Base-by-base conservation (phyloP, 1,140 invertebrate genomes). In the Hydropsyche tenuis region DNA sequence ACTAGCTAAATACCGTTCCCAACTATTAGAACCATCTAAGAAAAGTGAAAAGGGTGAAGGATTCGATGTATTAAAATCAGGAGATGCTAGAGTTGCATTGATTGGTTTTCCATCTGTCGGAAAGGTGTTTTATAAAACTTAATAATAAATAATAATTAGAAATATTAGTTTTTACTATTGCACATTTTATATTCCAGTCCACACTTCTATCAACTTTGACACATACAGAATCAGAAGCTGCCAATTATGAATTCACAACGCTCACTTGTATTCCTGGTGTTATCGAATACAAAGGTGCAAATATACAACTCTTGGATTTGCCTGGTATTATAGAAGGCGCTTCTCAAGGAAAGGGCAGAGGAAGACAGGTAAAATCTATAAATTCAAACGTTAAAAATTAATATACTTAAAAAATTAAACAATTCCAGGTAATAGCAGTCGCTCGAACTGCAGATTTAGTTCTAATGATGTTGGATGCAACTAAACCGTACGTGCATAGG, bases 231-330 rank as follows among this genome's bases (percentile, higher is more conserved):
- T 98, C 96, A 77, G 97, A 98, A 85, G 93, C 93, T 64, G 98
- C 98, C 11, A 94, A 93, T 68, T 99, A 99, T 85, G 98, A 99
- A 86, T 99, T 99, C 82, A 99, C 98, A 73, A 99, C 98, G 0
- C 85, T 99, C 48, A 99, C 98, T 23, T 99, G 98, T 85, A 99
- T 99, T 80, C 98, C 98, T 62, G 98, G 98, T 72, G 97, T 99
- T 0, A 98, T 99, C 77, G 93, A 98, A 82, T 98, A 99, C 81
- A 95, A 97, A 82, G 96, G 97, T 66, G 97, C 97, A 16, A 99
- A 99, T 82, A 99, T 99, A 82, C 98, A 99, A 81, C 86, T 99
- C 60, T 89, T 99, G 1, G 97, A 99, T 91, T 89, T 99, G 79
- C 97, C 97, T 77, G 97, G 97, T 81, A 95, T 94, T 79, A 99